phyloP scores from a whole-genome alignment of 1,140 invertebrate genomes.

The Drosophila triauraria region DNA sequence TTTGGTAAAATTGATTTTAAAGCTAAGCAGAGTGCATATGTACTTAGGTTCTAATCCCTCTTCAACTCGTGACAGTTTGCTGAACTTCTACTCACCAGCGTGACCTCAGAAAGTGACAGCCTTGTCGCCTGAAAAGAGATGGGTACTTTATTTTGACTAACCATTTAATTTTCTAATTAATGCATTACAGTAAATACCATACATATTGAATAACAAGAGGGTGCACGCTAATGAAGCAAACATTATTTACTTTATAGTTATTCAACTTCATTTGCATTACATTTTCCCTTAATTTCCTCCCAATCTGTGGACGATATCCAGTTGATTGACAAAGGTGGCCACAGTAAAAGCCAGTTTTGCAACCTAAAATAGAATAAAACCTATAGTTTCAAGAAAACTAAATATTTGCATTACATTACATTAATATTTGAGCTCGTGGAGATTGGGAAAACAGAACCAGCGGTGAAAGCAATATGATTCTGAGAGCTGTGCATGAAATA shows the following conservation, averaged over 20 bases:
- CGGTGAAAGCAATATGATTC: conserved; percentile 41
- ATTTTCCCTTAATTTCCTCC: background rate
- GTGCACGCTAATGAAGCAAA: too few species aligned
- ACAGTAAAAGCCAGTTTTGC: conserved; percentile 58
- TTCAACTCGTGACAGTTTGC: conserved; percentile 3
- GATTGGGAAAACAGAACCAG: conserved; percentile 56
- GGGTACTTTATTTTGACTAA: conserved; percentile 1
- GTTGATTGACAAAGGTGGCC: conserved; percentile 56
- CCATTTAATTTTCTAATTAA: too few species aligned
- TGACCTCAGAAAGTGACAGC: background rate
- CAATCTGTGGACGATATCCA: conserved; percentile 49
- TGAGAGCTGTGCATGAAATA: conserved; percentile 38
- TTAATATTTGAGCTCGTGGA: conserved; percentile 42
- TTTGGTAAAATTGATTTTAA: conserved; percentile 34
- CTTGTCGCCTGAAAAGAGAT: too few species aligned
- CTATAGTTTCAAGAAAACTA: background rate
- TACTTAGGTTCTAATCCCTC: conserved; percentile 12
- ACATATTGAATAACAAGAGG: too few species aligned
- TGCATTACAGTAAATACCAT: too few species aligned
- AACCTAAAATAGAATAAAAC: conserved; percentile 17
- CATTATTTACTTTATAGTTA: too few species aligned
- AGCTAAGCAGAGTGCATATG: conserved; percentile 22
- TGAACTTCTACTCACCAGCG: background rate
- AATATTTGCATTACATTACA: conserved; percentile 8
- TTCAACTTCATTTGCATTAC: background rate